Base-by-base conservation (phyloP, 2,888 invertebrate genomes). In the Drosophila greeni region DNA sequence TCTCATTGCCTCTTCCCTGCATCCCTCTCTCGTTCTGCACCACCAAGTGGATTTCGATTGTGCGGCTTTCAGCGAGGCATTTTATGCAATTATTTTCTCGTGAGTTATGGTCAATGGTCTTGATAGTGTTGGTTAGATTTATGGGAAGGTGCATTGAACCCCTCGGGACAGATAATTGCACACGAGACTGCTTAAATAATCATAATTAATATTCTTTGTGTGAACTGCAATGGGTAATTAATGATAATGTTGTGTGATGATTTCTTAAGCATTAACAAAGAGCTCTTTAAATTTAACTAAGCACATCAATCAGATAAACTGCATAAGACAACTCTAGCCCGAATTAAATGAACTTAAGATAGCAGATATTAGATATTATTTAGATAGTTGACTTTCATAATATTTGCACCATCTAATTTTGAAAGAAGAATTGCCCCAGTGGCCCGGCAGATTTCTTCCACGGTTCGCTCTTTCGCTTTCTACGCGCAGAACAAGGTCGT, bases 401-500 rank as follows among this genome's bases (percentile, higher is more conserved):
- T n/a, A 42, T 20, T 53, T 34, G 16, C 14, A 33, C 14, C 18
- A 14, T 12, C n/a, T 7, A 11, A 26, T 23, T 23, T 18, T 5
- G 5, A 7, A n/a, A 34, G 16, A 33, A 31, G 26, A 43, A 66
- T 55, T 23, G 37, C 12, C 33, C 29, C 42, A n/a, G 23, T 45
- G 39, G 16, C 14, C 40, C 34, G 42, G n/a, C 29, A 36, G 37
- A 54, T 59, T 53, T 59, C 29, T 39, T 37, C 16, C 26, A 23
- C 40, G 18, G 54, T 37, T 40, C 43, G 52, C 43, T 52, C 39
- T 70, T 81, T 84, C 79, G 84, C 79, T 78, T 82, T 84, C 78
- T 82, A 73, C 68, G 82, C 76, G 84, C 68, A 57, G 72, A 76
- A 79, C 78, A 79, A 79, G 78, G 78, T 79, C 84, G 80, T 64